A percentile compares a stretch with the other conserved stretches of the same genome.
Conservation (phyloP, 2,888 invertebrate genomes). For the Vesta saturnalis region DNA sequence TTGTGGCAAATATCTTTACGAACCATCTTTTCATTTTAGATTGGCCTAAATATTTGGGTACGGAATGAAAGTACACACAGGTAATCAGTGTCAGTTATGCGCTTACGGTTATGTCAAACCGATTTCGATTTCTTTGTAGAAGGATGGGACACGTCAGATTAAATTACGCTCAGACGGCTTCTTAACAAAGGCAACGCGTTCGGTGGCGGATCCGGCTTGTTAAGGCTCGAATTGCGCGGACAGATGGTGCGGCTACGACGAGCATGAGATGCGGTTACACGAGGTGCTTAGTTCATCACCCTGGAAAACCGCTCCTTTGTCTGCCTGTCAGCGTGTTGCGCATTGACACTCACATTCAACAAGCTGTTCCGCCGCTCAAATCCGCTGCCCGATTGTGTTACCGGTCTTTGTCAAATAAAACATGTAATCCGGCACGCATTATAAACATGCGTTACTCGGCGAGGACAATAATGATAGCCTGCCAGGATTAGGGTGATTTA, state of each 20-base stretch:
- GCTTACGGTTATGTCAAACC: slow-evolving; percentile 38
- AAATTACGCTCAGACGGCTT: slow-evolving; percentile 41
- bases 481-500: slow-evolving; percentile 59
- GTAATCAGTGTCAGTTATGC: slow-evolving; percentile 39
- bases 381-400: slow-evolving; percentile 51
- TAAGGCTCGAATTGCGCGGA: slow-evolving; percentile 44
- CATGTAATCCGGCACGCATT: slow-evolving; percentile 60
- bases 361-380: slow-evolving; percentile 54
- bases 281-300: slow-evolving; percentile 61
- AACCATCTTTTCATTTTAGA: slow-evolving; percentile 9
- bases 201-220: slow-evolving; percentile 48
- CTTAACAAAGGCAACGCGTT: slow-evolving; percentile 47
- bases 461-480: slow-evolving; percentile 54
- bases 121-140: slow-evolving; percentile 37
- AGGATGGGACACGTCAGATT: slow-evolving; percentile 43
- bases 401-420: slow-evolving; percentile 56
- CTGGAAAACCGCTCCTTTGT: slow-evolving; percentile 62
- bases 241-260: slow-evolving; percentile 47
- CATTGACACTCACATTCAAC: slow-evolving; percentile 59
- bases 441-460: slow-evolving; percentile 53
- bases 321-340: slow-evolving; percentile 59
- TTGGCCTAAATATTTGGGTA: slow-evolving; percentile 27
- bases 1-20: neutral
- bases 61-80: slow-evolving; percentile 21
- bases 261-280: slow-evolving; percentile 56